Percentiles rank a stretch among this genome's conserved stretches.
phyloP scores from a whole-genome alignment of 2,113 vertebrate species.

The Cepphus grylle region DNA sequence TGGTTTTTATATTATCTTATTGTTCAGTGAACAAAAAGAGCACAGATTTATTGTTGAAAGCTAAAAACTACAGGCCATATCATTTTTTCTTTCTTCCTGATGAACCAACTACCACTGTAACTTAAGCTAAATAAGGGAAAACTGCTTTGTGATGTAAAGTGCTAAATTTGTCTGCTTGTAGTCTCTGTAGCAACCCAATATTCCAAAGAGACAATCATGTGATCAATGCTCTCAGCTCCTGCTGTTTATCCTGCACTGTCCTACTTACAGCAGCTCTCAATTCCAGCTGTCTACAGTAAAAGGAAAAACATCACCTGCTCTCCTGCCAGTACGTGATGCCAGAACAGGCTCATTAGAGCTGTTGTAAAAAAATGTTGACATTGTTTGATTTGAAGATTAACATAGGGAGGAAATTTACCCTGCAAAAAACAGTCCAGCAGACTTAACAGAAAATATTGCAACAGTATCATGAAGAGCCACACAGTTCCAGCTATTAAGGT shows the following conservation, averaged over 20 bases:
- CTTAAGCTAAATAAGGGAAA: conserved; percentile 50
- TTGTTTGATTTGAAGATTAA: conserved; percentile 52
- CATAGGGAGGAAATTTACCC: neutral
- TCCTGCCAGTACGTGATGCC: conserved; percentile 31
- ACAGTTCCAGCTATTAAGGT: neutral
- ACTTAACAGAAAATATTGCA: conserved; percentile 3
- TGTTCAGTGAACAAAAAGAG: neutral
- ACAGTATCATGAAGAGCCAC: neutral
- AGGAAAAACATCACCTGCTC: conserved; percentile 68
- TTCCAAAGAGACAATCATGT: conserved; percentile 75
- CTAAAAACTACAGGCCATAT: neutral
- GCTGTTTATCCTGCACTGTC: conserved; percentile 83
- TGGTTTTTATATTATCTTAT: neutral
- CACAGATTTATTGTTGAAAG: neutral
- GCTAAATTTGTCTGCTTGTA: conserved; percentile 80
- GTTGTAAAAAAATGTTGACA: conserved; percentile 30
- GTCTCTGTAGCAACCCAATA: conserved; percentile 79
- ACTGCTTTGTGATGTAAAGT: conserved; percentile 72
- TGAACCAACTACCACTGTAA: conserved; percentile 12
- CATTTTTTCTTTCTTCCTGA: neutral
- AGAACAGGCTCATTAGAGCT: conserved; percentile 48
- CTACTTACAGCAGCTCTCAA: conserved; percentile 82
- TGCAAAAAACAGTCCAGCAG: neutral
- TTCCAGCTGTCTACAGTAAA: conserved; percentile 66
- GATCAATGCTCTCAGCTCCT: conserved; percentile 80